Evolutionary conservation across 1,140 invertebrate species (phyloP), one percentile per base, ranked within the genome.

Genomic region (Vollenhovia emeryi): DNA sequence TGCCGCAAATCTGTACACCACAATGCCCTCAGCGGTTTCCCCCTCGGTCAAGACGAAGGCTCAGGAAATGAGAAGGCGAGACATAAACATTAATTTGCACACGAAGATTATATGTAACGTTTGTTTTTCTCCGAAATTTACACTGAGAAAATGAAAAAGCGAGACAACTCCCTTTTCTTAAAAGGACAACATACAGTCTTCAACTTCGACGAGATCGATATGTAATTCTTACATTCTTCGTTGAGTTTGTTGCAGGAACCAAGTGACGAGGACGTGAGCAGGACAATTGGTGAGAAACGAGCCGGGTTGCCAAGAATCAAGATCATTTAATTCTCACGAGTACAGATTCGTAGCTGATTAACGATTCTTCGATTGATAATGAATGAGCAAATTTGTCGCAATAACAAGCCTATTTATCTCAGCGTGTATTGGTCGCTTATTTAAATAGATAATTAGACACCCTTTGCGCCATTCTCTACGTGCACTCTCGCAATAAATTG

Each of bases 321-420:
- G 87, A 90, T 90, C 89, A 78, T 91, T 80, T 91, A 90, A 91
- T 91, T 91, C 60, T 90, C 62, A 89, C 80, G 88, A 88, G 80
- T 91, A 91, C 90, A 91, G 89, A 89, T 90, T 91, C 86, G 74
- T 86, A 90, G 78, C 33, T 80, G 86, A 43, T 87, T 83, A 87
- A 89, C 80, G 82, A 60, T 86, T 86, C 43, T 52, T 82, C 82
- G 68, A 59, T 78, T 78, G 86, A 84, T 88, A 91, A 90, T 79
- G 68, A 86, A 86, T 86, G 87, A 86, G 82, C 84, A 78, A 85
- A 52, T 78, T 84, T 82, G 73, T 89, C 87, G 88, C 76, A 87
- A 90, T 87, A 87, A 87, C 85, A 87, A 87, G 82, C 75, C 82
- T 86, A 82, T 78, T 86, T 89, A 83, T 76, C 87, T 59, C 52